Evolutionary conservation across 2,888 invertebrate species (phyloP), one percentile per base, ranked within the genome.

Genomic region (Thera obeliscata): DNA sequence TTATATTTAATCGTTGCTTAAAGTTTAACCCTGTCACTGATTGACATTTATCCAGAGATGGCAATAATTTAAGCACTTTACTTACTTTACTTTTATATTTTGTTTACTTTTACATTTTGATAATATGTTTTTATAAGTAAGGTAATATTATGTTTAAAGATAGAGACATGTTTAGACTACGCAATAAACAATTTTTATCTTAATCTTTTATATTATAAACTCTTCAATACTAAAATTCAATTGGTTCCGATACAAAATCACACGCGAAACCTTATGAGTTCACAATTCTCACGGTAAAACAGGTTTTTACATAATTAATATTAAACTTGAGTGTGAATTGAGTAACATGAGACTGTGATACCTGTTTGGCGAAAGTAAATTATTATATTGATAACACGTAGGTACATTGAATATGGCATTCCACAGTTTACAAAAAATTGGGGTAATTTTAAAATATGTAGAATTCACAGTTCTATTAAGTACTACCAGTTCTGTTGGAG

Each of bases 331-430:
- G 61, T 69, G 60, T 66, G 59, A 69, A 69, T 69, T 66, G 63
- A 69, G 59, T 66, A 69, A 69, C 62, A 48, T 65, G 56, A 62
- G 36, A 60, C 48, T 59, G 61, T 22, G 43, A 48, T 46, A 69
- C 69, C 60, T 60, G 69, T 66, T 71, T 71, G 68, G 66, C 71
- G 71, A 66, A 71, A 71, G 65, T 71, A 54, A 55, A 54, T 41
- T 61, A 67, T 50, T 22, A 33, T 36, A 61, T 61, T 56, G 9
- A 50, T 52, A 63, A 60, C 55, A 63, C 55, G 50, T 41, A 57
- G 50, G 8, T 43, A 58, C 43, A 9, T 43, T 55, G n/a, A 35
- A 61, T 55, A 1, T 55, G 8, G 2, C 35, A 33, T 7, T 9
- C 43, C 52, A 33, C 9, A 7, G 7, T 9, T 33, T 33, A 33